Base-by-base conservation (phyloP, 2,888 invertebrate genomes). In the Melikaiella ostensackeni region DNA sequence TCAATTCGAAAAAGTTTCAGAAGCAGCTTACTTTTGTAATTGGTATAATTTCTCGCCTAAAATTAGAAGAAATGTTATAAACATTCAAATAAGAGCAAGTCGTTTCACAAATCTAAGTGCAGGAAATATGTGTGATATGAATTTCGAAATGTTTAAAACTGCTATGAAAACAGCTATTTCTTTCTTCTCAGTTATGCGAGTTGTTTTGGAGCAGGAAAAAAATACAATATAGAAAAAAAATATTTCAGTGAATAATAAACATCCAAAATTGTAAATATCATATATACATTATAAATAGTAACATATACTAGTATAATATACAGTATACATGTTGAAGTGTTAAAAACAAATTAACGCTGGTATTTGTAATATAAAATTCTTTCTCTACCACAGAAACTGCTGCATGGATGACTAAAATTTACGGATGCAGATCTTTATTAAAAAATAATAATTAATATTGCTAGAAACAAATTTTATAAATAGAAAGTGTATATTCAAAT, bases 91-190 rank as follows among this genome's bases (percentile, higher is more conserved):
- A 74, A 80, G 79, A 66, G 77, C 82, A 5, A 82, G 63, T 75
- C 77, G 75, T 13, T 30, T 75, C 8, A 46, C 66, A 38, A 76
- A 76, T 64, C 16, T 81, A 9, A 80, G 77, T 70, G 81, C 81
- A 8, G 80, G 77, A 0, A 64, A 35, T n/a, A 75, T 81, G 55
- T 79, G 76, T 62, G 79, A 77, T 7, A 70, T 81, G 21, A 80
- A 81, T 38, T 74, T 81, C 57, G 64, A 79, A 7, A 78, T 79
- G 11, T 81, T 81, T 74, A 78, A 79, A 35, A 73, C 79, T 11
- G 77, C 80, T 33, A 50, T 81, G n/a, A 80, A 81, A 80, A 76
- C 77, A 63, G 79, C 80, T 77, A 78, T 77, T 75, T 81, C 80
- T 33, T 80, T 77, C 76, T 81, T 80, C 64, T 81, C 81, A 19